Conservation (phyloP, 2,888 invertebrate genomes). For the Anagyrus pseudococci region DNA sequence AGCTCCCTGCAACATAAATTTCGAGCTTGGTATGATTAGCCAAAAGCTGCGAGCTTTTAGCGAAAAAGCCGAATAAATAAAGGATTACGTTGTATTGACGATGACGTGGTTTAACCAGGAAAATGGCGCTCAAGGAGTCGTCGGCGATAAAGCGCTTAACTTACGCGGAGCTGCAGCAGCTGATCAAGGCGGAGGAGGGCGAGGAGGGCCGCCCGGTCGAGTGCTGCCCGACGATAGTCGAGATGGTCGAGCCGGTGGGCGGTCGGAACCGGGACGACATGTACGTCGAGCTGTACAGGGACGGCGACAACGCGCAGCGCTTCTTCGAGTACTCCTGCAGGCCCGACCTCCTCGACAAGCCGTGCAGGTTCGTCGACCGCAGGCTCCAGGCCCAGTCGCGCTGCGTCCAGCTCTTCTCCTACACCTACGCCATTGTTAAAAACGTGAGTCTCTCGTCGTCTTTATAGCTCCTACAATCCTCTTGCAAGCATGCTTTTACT, state of each 20-base stretch:
- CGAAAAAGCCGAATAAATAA: too few species aligned
- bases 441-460: too few species aligned
- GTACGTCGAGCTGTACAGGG: constrained; percentile 78
- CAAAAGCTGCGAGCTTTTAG: too few species aligned
- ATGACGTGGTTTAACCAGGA: too few species aligned
- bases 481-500: too few species aligned
- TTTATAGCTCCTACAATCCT: too few species aligned
- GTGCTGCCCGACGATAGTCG: constrained; percentile 82
- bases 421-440: constrained; percentile 83
- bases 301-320: constrained; percentile 72
- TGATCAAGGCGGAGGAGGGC: constrained; percentile 67
- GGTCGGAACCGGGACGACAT: constrained; percentile 77
- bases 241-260: constrained; percentile 79
- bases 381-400: constrained; percentile 73
- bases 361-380: constrained; percentile 79
- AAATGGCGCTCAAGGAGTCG: constrained; percentile 57
- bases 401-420: constrained; percentile 85
- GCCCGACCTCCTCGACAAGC: constrained; percentile 72
- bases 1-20: too few species aligned
- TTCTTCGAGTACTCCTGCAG: constrained; percentile 84
- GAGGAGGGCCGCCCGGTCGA: constrained; percentile 67
- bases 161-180: constrained; percentile 71
- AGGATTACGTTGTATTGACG: too few species aligned
- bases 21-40: too few species aligned
- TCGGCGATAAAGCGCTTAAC: constrained; percentile 66